Evolutionary conservation across 2,113 vertebrate genomes (phyloP).

Genomic region (Colaptes auratus): DNA sequence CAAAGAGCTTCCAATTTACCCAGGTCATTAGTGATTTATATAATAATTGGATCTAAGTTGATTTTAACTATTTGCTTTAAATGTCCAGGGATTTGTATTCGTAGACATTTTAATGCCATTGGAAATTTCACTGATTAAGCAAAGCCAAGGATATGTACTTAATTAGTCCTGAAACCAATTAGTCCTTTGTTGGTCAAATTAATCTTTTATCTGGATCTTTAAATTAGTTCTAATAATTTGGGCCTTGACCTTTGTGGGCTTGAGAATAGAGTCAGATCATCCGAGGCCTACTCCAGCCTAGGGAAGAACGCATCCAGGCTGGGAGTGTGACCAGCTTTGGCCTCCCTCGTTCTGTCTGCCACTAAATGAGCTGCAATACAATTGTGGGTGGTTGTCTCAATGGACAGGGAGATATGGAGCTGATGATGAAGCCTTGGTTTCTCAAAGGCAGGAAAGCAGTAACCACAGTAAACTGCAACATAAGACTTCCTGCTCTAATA

Average conservation of each 20-base stretch:
- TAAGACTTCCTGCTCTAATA: neutral
- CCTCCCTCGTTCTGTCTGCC: neutral
- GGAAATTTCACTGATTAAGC: constrained; percentile 68
- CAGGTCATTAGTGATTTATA: constrained; percentile 68
- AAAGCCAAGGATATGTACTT: constrained; percentile 47
- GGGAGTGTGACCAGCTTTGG: neutral
- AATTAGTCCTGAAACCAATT: constrained; percentile 66
- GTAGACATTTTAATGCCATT: constrained; percentile 52
- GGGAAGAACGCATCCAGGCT: neutral
- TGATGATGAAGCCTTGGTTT: neutral
- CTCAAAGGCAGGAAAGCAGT: neutral
- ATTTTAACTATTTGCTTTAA: constrained; percentile 71
- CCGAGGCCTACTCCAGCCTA: neutral
- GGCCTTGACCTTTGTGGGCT: neutral
- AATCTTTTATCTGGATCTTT: constrained; percentile 38
- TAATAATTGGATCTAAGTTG: constrained; percentile 71
- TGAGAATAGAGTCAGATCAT: neutral
- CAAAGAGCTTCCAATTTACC: constrained; percentile 64
- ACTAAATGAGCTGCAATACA: neutral
- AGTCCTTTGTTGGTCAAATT: constrained; percentile 50
- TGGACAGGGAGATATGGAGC: neutral
- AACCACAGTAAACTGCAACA: neutral
- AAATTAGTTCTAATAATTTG: constrained; percentile 37
- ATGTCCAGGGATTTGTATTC: constrained; percentile 56
- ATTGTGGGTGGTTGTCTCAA: neutral